Percentiles rank a stretch among this genome's conserved stretches.
Evolutionary conservation across 2,888 invertebrate species (phyloP).

Genomic region (Athripsodes cinereus): DNA sequence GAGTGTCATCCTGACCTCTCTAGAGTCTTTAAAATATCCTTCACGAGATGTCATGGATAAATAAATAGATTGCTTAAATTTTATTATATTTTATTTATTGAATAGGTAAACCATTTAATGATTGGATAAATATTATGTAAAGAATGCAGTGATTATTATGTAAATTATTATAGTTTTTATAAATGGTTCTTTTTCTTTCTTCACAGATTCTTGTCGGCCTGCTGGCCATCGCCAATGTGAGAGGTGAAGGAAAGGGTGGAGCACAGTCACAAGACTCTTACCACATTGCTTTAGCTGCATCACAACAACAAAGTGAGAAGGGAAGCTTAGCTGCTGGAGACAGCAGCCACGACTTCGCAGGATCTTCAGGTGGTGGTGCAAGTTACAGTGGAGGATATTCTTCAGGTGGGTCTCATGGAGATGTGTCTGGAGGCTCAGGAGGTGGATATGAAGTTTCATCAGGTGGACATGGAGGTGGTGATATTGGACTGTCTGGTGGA

Average conservation of each 20-base stretch:
- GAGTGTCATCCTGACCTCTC: too few relatives aligned
- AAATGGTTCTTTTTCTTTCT: too few relatives aligned
- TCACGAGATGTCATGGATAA: too few relatives aligned
- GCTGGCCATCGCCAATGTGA: slow-evolving; percentile 1
- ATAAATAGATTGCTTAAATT: too few relatives aligned
- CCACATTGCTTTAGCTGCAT: slow-evolving; percentile 9
- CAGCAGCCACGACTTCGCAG: slow-evolving; percentile 9
- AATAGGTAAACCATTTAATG: too few relatives aligned
- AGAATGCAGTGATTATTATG: too few relatives aligned
- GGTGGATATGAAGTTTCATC: slow-evolving; percentile 18
- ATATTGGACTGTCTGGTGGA: slow-evolving; percentile 25
- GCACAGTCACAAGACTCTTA: slow-evolving; percentile 8
- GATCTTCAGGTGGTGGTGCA: slow-evolving; percentile 1
- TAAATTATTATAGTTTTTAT: too few relatives aligned
- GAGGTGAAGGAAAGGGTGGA: background rate
- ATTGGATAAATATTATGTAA: too few relatives aligned
- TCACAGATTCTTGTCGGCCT: slow-evolving; percentile 10
- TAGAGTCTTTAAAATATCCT: too few relatives aligned
- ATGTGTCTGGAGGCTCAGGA: slow-evolving; percentile 16
- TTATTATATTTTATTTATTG: too few relatives aligned
- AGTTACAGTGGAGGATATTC: background rate
- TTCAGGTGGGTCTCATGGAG: background rate
- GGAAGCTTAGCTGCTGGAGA: slow-evolving; percentile 7
- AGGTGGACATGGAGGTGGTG: slow-evolving; percentile 26
- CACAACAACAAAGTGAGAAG: slow-evolving; percentile 19